These are phyloP conservation scores for Gorsachius goisagi DNA, from an alignment of 2,113 vertebrate species.

Conservation along the genomic window DNA sequence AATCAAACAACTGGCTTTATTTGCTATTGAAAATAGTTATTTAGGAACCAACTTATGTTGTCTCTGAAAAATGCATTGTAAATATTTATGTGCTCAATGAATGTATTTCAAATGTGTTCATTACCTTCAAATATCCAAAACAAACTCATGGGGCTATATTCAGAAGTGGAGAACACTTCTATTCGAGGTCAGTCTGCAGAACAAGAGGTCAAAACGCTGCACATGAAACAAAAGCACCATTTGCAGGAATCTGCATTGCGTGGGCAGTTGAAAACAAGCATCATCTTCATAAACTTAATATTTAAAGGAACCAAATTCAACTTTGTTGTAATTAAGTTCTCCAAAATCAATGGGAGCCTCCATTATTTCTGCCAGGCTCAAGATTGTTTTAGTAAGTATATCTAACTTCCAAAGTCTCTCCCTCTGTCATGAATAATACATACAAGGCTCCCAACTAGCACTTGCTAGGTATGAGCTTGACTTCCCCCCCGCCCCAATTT, in stretches of 20 bases:
- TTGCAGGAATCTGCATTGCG: not conserved
- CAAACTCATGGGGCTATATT: not conserved
- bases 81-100: not conserved
- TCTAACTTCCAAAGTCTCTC: not conserved
- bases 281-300: not conserved
- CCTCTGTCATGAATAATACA: not conserved
- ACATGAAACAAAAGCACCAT: not conserved
- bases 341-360: not conserved
- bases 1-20: not conserved
- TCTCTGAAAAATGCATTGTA: not conserved
- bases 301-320: not conserved
- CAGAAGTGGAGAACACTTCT: not conserved
- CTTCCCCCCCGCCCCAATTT: fast-evolving
- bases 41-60: not conserved
- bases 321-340: not conserved
- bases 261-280: not conserved
- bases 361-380: not conserved
- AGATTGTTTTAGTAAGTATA: not conserved
- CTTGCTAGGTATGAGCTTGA: not conserved
- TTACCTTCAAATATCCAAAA: not conserved
- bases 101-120: not conserved
- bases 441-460: not conserved
- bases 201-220: not conserved
- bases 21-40: not conserved
- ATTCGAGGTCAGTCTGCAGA: not conserved